Evolutionary conservation across 1,140 invertebrate genomes (phyloP).

Genomic region (Megalonaias nervosa): DNA sequence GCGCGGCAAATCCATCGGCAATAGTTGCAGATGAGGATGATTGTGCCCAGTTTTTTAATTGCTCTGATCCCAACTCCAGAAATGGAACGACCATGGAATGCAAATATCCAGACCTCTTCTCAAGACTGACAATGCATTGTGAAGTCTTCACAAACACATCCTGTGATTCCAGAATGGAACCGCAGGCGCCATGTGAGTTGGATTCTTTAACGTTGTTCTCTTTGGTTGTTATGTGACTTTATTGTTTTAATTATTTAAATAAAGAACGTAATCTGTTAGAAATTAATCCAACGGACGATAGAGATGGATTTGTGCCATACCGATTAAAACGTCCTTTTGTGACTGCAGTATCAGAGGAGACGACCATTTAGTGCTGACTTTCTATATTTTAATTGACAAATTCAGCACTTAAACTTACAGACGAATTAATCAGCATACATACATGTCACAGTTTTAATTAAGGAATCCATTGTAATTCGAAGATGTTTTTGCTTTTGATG

Average conservation of each 20-base stretch:
- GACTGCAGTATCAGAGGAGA: too few relatives aligned
- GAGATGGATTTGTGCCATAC: too few relatives aligned
- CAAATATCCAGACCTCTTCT: conserved; percentile 34
- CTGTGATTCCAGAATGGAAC: conserved; percentile 36
- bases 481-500: background rate
- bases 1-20: conserved; percentile 31
- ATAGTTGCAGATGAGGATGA: conserved; percentile 28
- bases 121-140: conserved; percentile 25
- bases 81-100: conserved; percentile 30
- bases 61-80: conserved; percentile 8
- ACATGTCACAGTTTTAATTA: too few relatives aligned
- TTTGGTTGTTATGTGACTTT: background rate
- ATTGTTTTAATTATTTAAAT: background rate
- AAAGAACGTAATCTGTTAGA: too few relatives aligned
- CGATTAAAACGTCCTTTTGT: too few relatives aligned
- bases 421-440: too few relatives aligned
- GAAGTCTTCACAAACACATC: conserved; percentile 25
- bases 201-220: background rate
- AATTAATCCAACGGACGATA: too few relatives aligned
- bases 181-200: conserved; percentile 42
- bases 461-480: background rate
- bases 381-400: too few relatives aligned
- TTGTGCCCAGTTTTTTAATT: conserved; percentile 47
- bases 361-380: too few relatives aligned
- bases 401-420: too few relatives aligned